These are phyloP conservation scores for Paracentrotus lividus DNA, from an alignment of 53 echinoderm and acorn worm genomes.

Conservation along the genomic window DNA sequence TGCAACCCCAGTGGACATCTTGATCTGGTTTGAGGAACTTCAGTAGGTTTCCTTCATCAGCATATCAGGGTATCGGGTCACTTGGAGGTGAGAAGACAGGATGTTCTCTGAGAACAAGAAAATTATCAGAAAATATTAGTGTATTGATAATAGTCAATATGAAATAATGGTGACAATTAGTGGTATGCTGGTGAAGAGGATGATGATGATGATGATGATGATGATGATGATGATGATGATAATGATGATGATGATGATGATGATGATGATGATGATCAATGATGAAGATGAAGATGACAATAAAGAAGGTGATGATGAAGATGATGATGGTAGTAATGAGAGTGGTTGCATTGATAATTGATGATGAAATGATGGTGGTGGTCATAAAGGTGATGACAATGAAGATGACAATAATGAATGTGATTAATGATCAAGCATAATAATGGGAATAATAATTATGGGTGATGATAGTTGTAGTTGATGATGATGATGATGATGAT, in stretches of 20 bases:
- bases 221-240: not conserved
- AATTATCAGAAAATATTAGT: not conserved
- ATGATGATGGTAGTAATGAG: no score
- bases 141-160: not conserved
- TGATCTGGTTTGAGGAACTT: not conserved
- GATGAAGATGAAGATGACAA: not conserved
- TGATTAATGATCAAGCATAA: no score
- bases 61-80: not conserved
- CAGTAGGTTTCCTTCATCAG: not conserved
- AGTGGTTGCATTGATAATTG: no score
- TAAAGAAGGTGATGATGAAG: no score
- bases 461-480: not conserved
- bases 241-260: not conserved
- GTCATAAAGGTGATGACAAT: not conserved
- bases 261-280: not conserved
- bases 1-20: conserved; percentile 7
- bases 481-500: not conserved
- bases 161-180: not conserved
- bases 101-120: not conserved
- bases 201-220: not conserved
- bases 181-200: not conserved
- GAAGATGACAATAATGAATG: not conserved
- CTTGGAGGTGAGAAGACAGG: not conserved
- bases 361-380: no score
- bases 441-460: no score